Conservation (phyloP, 1,140 invertebrate species). For the Calosoma granatense region DNA sequence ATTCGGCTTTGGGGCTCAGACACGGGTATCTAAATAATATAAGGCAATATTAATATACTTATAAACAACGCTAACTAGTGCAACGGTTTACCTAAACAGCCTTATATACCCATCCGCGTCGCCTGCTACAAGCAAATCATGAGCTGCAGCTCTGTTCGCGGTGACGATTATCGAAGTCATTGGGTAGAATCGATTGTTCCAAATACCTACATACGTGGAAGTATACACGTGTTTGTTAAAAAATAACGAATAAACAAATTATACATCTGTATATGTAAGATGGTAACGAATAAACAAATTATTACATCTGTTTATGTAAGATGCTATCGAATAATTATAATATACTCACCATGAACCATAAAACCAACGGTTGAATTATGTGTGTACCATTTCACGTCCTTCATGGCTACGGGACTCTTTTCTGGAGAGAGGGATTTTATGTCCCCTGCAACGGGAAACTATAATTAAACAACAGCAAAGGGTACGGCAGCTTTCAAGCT, state of each 20-base stretch:
- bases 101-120: constrained; percentile 87
- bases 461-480: not conserved
- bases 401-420: constrained; percentile 76
- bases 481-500: not conserved
- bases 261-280: constrained; percentile 10
- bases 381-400: constrained; percentile 80
- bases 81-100: constrained; percentile 60
- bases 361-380: constrained; percentile 77
- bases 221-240: constrained; percentile 6
- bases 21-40: constrained; percentile 75
- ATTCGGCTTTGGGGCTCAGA: constrained; percentile 71
- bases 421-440: constrained; percentile 72
- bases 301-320: no score
- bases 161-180: constrained; percentile 70
- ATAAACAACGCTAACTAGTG: no score
- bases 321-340: no score
- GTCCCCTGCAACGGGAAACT: constrained; percentile 55
- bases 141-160: constrained; percentile 66
- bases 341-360: constrained; percentile 61
- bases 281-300: constrained; percentile 5
- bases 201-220: constrained; percentile 68
- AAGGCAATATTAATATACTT: constrained; percentile 20
- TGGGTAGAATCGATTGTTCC: constrained; percentile 81
- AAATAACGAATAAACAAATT: constrained; percentile 4
- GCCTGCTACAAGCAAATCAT: constrained; percentile 74